Percentiles rank a stretch among this genome's conserved stretches.
phyloP scores from a whole-genome alignment of 1,140 invertebrate species.

The Adoxophyes honmai region DNA sequence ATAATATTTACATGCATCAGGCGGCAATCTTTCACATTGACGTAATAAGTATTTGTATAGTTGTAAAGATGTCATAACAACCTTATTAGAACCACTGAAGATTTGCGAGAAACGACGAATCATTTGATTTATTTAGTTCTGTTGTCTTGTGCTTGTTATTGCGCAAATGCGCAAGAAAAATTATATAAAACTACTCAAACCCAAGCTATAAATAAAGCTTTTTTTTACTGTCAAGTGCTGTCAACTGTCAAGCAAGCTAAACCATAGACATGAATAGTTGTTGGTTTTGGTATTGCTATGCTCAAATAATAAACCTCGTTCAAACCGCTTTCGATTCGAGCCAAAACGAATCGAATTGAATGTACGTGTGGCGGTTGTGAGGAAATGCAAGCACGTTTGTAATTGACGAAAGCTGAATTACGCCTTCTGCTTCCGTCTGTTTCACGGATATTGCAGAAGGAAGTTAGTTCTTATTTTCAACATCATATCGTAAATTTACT shows the following conservation, averaged over 20 bases:
- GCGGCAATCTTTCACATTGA: constrained; percentile 65
- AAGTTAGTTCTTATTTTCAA: constrained; percentile 16
- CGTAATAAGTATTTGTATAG: constrained; percentile 68
- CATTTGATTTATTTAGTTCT: constrained; percentile 31
- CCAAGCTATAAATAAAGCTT: too few species aligned
- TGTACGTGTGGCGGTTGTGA: too few species aligned
- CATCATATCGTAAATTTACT: constrained; percentile 8
- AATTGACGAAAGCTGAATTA: not conserved
- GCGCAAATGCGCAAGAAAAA: not conserved
- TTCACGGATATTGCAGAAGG: constrained; percentile 14
- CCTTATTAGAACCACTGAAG: constrained; percentile 37
- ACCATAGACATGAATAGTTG: too few species aligned
- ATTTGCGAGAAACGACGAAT: constrained; percentile 30
- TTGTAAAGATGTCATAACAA: constrained; percentile 62
- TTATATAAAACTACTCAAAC: too few species aligned
- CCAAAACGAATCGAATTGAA: too few species aligned
- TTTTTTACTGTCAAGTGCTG: too few species aligned
- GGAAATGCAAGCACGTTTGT: not conserved
- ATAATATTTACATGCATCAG: constrained; percentile 72
- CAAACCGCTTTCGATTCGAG: too few species aligned
- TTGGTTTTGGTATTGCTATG: too few species aligned
- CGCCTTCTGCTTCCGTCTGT: constrained; percentile 8
- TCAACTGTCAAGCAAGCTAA: too few species aligned
- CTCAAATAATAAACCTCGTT: too few species aligned
- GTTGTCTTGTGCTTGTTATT: not conserved